Conservation (phyloP, 2,888 invertebrate species). For the Polymixis flavicincta region DNA sequence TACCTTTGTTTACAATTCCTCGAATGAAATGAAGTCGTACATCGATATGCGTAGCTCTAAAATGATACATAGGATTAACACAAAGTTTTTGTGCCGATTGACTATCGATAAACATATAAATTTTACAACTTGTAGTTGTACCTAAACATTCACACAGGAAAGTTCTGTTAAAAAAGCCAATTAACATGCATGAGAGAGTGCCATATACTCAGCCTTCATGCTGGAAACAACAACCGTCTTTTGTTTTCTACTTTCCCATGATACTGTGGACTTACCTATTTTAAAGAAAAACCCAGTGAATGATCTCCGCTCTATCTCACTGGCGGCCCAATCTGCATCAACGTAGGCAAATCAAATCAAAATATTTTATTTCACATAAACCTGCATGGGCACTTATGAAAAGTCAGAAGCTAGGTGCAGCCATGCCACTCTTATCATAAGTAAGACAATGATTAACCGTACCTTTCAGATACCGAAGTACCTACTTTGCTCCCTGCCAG, state of each 20-base stretch:
- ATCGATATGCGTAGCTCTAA: background rate
- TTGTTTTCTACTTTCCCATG: background rate
- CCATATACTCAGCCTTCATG: background rate
- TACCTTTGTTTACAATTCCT: background rate
- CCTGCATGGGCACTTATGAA: no score
- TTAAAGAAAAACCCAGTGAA: background rate
- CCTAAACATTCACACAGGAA: background rate
- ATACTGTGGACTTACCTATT: background rate
- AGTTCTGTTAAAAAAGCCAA: background rate
- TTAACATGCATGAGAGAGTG: background rate
- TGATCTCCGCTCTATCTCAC: background rate
- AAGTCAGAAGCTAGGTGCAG: no score
- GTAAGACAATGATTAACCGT: background rate
- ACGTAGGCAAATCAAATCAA: no score
- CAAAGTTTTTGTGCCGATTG: no score
- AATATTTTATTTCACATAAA: no score
- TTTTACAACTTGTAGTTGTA: no score
- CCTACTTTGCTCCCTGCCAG: background rate
- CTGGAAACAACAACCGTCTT: background rate
- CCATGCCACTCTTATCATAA: background rate
- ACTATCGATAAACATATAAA: background rate
- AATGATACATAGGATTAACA: background rate
- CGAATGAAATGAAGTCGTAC: background rate
- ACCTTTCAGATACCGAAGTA: background rate
- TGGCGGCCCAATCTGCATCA: background rate